phyloP scores from a whole-genome alignment of 2,888 invertebrate species.

The Oligia fasciuncula region DNA sequence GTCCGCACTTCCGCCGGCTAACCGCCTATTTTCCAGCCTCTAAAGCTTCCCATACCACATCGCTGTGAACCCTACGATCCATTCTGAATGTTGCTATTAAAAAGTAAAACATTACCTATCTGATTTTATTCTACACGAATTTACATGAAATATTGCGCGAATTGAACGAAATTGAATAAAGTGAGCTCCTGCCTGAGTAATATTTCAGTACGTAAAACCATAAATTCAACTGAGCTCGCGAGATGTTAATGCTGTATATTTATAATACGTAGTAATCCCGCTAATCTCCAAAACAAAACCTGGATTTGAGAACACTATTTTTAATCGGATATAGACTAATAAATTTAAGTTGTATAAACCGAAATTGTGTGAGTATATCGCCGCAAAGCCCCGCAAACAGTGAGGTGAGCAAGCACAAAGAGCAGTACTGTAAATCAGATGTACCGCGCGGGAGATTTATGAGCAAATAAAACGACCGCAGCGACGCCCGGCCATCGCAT shows the following conservation, averaged over 20 bases:
- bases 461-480: conserved; percentile 84
- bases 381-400: conserved; percentile 78
- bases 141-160: conserved; percentile 22
- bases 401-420: conserved; percentile 79
- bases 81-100: conserved; percentile 60
- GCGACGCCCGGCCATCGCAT: conserved; percentile 75
- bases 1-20: conserved; percentile 84
- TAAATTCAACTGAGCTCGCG: conserved; percentile 24
- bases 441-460: conserved; percentile 82
- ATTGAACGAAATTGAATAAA: conserved; percentile 42
- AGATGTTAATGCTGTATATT: conserved; percentile 16
- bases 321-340: conserved; percentile 66
- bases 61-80: conserved; percentile 49
- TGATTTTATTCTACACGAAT: conserved; percentile 11
- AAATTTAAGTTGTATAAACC: conserved; percentile 69
- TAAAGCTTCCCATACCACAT: conserved; percentile 73
- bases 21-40: conserved; percentile 81
- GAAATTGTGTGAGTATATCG: conserved; percentile 72
- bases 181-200: conserved; percentile 15
- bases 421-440: conserved; percentile 86
- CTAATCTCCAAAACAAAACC: conserved; percentile 33
- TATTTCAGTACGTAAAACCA: conserved; percentile 42
- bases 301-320: conserved; percentile 43
- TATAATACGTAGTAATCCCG: conserved; percentile 15
- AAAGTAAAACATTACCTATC: conserved; percentile 37